Evolutionary conservation across 2,888 invertebrate species (phyloP).

Genomic region (Parnassius smintheus): DNA sequence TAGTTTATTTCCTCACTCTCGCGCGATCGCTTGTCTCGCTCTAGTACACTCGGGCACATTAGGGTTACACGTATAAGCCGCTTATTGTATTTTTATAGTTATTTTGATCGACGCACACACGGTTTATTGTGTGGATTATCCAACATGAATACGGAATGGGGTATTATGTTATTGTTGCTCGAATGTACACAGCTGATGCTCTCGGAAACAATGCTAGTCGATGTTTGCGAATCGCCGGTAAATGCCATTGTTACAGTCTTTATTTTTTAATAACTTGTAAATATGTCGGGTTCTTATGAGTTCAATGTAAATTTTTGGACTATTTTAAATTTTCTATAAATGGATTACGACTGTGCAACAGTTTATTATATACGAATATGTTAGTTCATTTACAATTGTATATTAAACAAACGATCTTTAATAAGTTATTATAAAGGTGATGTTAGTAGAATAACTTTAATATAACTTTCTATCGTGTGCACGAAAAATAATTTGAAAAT

Average conservation of each 20-base stretch:
- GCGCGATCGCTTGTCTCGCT: constrained; percentile 37
- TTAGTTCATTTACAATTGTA: no score
- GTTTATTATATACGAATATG: no score
- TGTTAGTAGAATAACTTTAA: no score
- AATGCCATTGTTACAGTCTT: constrained; percentile 43
- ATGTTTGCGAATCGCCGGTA: constrained; percentile 67
- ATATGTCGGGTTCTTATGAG: constrained; percentile 42
- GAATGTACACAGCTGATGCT: constrained; percentile 74
- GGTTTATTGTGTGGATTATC: constrained; percentile 66
- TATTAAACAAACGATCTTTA: no score
- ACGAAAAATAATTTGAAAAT: no score
- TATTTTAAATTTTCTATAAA: constrained; percentile 17
- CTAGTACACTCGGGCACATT: constrained; percentile 48
- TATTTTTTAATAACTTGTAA: constrained; percentile 62
- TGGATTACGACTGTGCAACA: background rate
- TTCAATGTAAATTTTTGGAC: constrained; percentile 32
- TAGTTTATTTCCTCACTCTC: constrained; percentile 27
- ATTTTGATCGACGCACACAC: constrained; percentile 73
- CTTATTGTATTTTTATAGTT: constrained; percentile 81
- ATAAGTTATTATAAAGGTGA: no score
- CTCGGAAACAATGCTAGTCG: constrained; percentile 52
- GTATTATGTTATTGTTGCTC: constrained; percentile 62
- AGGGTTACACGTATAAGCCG: constrained; percentile 72
- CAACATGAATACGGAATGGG: constrained; percentile 68
- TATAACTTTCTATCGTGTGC: no score